These are phyloP conservation scores for Parapsyche elsis DNA, from an alignment of 1,140 invertebrate species.

Conservation along the genomic window DNA sequence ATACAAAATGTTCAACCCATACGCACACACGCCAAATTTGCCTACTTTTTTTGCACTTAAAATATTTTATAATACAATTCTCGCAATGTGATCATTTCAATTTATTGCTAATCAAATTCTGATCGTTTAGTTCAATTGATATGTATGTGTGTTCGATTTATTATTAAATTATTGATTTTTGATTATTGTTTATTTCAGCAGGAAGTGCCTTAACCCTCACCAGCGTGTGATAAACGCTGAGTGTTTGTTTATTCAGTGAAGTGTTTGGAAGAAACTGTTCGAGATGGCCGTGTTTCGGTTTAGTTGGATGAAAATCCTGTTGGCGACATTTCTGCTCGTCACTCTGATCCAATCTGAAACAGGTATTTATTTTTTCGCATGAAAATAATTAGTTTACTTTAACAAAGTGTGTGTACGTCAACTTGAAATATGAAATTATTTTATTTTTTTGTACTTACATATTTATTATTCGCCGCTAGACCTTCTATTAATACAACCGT, in stretches of 20 bases:
- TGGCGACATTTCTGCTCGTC: slow-evolving; percentile 10
- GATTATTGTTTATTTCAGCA: background rate
- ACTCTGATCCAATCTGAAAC: background rate
- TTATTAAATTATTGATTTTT: background rate
- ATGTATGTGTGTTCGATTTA: no score
- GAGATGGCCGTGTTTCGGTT: slow-evolving; percentile 1
- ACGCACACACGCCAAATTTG: no score
- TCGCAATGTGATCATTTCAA: no score
- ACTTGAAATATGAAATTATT: no score
- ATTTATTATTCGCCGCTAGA: no score
- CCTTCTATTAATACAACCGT: no score
- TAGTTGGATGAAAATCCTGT: background rate
- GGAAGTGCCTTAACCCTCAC: background rate
- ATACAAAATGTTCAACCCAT: no score
- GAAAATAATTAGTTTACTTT: no score
- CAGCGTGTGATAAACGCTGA: background rate
- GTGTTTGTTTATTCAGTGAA: background rate
- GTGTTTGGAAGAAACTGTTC: background rate
- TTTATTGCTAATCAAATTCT: background rate
- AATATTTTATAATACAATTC: no score
- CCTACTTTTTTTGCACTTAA: no score
- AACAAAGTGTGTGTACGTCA: no score
- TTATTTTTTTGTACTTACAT: no score
- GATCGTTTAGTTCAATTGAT: background rate
- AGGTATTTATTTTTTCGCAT: background rate